Evolutionary conservation across 92 coral and sea anemone genomes (phyloP), one percentile per base, ranked within the genome.

Genomic region (Pocillopora grandis): DNA sequence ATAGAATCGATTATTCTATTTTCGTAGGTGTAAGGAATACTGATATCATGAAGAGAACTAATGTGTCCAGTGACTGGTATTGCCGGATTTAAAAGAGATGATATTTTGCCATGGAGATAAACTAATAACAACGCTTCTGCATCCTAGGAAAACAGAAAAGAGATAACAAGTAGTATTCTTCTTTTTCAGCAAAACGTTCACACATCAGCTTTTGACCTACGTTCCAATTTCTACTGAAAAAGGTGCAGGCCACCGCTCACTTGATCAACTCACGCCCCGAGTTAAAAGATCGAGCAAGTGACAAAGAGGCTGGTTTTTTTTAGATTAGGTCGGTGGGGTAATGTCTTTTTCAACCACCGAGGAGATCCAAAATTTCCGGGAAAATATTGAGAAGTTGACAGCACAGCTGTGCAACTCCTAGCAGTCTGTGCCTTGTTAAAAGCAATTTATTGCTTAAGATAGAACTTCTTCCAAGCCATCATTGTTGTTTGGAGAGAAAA

Each of bases 401-500:
- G 23, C 64, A 57, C 84, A 80, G 75, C 62, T 80, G 55, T 52
- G 21, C 19, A 12, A 10, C 17, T 70, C 64, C 10, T n/a, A 57
- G 14, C 58, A 33, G 18, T 12, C 68, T 58, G 70, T 60, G 85
- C 77, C 85, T 59, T 59, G 60, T 21, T 71, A 77, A 42, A 59
- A 69, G 42, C 76, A 70, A n/a, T 27, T 58, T 69, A 71, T 69
- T 76, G 70, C 68, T 23, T 59, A 61, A 76, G 80, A 17, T 61
- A 76, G 59, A 59, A 76, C 68, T 67, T 81, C 42, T 57, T 35
- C 52, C n/a, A 58, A 58, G 58, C 56, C 72, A 58, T 71, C 67
- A 60, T 48, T 65, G 60, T 37, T 81, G 85, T 81, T 71, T 81
- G 27, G 69, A 81, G 42, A 71, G 77, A 42, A 81, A 81, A 81